phyloP scores from a whole-genome alignment of 2,797 vertebrate species.

The Phylloscopus collybita region DNA sequence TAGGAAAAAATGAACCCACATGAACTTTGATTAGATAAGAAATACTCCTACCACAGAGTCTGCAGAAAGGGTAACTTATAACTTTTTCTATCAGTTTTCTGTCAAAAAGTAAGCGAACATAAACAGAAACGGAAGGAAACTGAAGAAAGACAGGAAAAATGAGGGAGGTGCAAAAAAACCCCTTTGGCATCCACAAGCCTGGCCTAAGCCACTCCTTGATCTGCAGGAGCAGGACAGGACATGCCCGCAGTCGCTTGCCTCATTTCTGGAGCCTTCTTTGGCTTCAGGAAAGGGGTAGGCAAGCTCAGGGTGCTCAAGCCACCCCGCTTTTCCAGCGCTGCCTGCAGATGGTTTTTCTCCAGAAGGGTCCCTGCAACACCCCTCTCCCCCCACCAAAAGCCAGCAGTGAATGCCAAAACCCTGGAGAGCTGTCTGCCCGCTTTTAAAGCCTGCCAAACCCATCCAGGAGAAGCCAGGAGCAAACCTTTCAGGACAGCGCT shows the following conservation, averaged over 20 bases:
- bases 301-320: neutral
- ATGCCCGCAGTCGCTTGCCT: accelerated
- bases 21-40: neutral
- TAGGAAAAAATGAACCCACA: neutral
- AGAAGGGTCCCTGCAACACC: neutral
- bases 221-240: neutral
- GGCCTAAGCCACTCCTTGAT: neutral
- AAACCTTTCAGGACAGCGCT: neutral
- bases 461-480: neutral
- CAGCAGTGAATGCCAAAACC: neutral
- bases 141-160: neutral
- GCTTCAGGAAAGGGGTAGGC: neutral
- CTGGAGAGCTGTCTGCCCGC: accelerated
- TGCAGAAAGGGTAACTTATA: neutral
- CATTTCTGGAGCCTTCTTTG: neutral
- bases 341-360: neutral
- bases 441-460: neutral
- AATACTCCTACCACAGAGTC: neutral
- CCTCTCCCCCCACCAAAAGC: neutral
- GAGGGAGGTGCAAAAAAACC: accelerated
- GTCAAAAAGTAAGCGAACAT: neutral
- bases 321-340: accelerated
- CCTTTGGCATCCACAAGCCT: neutral
- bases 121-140: neutral
- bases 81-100: neutral